These are phyloP conservation scores for Blastomussa wellsi DNA, from an alignment of 92 coral and sea anemone genomes.

Conservation along the genomic window DNA sequence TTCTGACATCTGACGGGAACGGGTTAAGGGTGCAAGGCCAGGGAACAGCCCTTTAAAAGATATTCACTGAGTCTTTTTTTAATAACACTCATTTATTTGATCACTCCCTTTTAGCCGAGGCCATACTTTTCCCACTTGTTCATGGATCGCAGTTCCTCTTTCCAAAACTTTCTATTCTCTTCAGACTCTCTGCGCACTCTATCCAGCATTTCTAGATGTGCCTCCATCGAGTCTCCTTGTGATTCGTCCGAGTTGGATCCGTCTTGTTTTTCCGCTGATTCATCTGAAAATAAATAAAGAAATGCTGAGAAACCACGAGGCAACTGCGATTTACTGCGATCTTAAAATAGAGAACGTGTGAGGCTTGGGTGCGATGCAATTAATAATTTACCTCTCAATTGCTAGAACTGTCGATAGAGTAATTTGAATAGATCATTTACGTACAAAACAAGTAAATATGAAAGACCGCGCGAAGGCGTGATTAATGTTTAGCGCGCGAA, in stretches of 20 bases:
- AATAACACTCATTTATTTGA: neutral
- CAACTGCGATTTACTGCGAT: neutral
- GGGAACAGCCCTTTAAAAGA: neutral
- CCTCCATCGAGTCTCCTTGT: constrained; percentile 36
- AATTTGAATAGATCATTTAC: too few species aligned
- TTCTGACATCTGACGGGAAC: too few species aligned
- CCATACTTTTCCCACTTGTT: constrained; percentile 59
- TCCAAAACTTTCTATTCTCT: constrained; percentile 74
- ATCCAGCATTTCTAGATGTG: constrained; percentile 52
- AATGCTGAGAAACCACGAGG: neutral
- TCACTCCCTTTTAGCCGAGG: neutral
- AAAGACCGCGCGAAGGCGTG: too few species aligned
- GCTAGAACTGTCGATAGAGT: too few species aligned
- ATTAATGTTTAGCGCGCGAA: too few species aligned
- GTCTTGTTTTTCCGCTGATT: neutral
- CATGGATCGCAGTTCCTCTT: constrained; percentile 69
- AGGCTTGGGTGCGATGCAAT: neutral
- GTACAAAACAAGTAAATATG: too few species aligned
- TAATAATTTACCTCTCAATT: too few species aligned
- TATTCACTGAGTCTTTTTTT: neutral
- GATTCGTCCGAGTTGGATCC: constrained; percentile 30
- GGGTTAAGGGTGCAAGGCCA: too few species aligned
- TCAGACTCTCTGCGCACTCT: constrained; percentile 58
- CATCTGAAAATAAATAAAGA: neutral
- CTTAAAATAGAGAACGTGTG: neutral